A percentile compares a stretch with the other conserved stretches of the same genome.
Evolutionary conservation across 1,140 invertebrate genomes (phyloP).

Genomic region (Trichonephila clavata): DNA sequence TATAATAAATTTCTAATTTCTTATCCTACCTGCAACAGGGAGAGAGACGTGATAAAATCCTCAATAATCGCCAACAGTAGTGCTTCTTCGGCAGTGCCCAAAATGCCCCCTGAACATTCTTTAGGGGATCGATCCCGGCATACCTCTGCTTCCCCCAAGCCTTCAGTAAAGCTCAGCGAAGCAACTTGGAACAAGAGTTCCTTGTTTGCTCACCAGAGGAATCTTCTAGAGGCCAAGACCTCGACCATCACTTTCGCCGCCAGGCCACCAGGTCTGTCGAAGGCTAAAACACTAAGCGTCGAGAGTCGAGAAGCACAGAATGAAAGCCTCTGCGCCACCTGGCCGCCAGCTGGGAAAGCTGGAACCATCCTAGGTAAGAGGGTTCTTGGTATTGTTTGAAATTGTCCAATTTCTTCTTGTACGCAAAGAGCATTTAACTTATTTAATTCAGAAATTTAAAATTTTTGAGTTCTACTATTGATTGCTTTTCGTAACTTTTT

Average conservation of each 20-base stretch:
- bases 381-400: not conserved
- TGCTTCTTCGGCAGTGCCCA: too few species aligned
- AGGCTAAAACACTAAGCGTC: constrained; percentile 74
- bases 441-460: too few species aligned
- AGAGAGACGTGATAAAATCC: constrained; percentile 48
- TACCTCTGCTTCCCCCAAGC: constrained; percentile 42
- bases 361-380: constrained; percentile 63
- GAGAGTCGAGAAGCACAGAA: constrained; percentile 59
- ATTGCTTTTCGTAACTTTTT: too few species aligned
- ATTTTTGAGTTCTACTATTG: too few species aligned
- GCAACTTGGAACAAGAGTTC: constrained; percentile 24
- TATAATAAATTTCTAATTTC: not conserved
- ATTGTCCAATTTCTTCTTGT: too few species aligned
- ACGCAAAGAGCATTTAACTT: too few species aligned
- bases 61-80: constrained; percentile 34
- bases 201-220: constrained; percentile 39
- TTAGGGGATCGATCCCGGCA: not conserved
- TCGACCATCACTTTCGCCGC: not conserved
- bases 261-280: constrained; percentile 52
- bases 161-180: constrained; percentile 38
- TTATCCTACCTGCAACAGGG: not conserved
- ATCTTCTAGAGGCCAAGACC: not conserved
- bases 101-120: not conserved
- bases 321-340: constrained; percentile 74
- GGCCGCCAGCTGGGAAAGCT: constrained; percentile 68